Base-by-base conservation (phyloP, 2,888 invertebrate genomes). In the Venustoraphidia nigricollis region DNA sequence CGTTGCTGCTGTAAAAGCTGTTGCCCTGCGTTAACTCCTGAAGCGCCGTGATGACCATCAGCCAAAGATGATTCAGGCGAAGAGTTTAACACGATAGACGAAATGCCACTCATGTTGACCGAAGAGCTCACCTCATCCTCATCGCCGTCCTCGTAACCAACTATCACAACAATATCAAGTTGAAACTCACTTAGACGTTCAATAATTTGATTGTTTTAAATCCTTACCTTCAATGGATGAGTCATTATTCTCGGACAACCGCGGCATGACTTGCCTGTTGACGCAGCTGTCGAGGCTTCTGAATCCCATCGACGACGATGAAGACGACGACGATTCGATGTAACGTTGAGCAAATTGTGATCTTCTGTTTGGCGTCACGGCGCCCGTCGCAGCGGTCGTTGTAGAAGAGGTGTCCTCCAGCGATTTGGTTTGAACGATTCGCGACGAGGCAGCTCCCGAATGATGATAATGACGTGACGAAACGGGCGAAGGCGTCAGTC, bases 221-320 rank as follows among this genome's bases (percentile, higher is more conserved):
- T 6, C 27, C 27, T 27, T 27, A 27, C 66, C 64, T 50, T 69
- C 69, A 5, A 66, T 54, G 2, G 66, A 67, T 9, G 71, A 72
- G 47, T 72, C 72, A 1, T 69, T 68, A 49, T 70, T 70, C 56
- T 77, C 76, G 0, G 70, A 68, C 6, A 72, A 56, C 37, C 69
- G 61, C 1, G 68, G 68, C 69, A 69, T 68, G 8, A 61, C 60
- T 11, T 62, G 59, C 37, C 66, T 56, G 47, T 62, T 65, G n/a
- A 66, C 60, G 60, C 71, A 69, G 53, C 76, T 74, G 53, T 80
- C 79, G 51, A 79, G 68, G 57, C 79, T 79, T 42, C 79, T 65
- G 58, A 80, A 80, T 8, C 79, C 76, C 61, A 78, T 72, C 36
- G 73, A 73, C 9, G 75, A 74, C 1, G 72, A 71, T 0, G 73